These are phyloP conservation scores for Pteropus rufus DNA, from an alignment of 2,797 vertebrate genomes.

Conservation along the genomic window DNA sequence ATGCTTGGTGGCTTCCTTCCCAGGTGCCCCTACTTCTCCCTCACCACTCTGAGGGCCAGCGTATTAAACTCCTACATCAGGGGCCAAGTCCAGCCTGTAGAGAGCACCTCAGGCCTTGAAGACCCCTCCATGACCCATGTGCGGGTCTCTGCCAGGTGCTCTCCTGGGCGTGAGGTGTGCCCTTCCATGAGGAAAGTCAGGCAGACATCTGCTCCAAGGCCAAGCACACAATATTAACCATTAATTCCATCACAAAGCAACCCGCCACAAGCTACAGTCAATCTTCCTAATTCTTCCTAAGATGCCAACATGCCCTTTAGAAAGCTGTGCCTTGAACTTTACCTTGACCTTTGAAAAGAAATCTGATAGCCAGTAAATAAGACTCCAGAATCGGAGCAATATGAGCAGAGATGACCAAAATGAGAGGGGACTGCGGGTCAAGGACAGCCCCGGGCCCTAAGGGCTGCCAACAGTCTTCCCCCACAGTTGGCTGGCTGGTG, in stretches of 20 bases:
- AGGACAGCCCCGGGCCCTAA: not conserved
- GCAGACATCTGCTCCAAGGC: not conserved
- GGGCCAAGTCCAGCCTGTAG: not conserved
- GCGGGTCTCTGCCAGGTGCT: not conserved
- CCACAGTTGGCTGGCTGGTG: not conserved
- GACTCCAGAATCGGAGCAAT: not conserved
- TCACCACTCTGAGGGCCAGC: not conserved
- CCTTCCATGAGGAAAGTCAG: not conserved
- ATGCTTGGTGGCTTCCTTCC: not conserved
- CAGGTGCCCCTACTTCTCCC: not conserved
- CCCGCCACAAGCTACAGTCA: not conserved
- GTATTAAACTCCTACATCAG: too few species aligned
- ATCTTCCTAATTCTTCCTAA: not conserved
- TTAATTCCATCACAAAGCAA: not conserved
- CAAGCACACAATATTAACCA: not conserved
- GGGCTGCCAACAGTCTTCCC: not conserved
- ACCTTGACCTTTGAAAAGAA: conserved; percentile 56
- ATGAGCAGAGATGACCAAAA: not conserved
- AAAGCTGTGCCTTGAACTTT: not conserved
- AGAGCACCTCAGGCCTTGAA: not conserved
- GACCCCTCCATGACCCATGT: not conserved
- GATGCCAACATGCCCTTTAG: not conserved
- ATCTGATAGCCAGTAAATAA: conserved; percentile 39
- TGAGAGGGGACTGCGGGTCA: accelerated
- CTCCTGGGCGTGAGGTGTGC: not conserved